Evolutionary conservation across 2,113 vertebrate species (phyloP).

Genomic region (Oceanodroma tethys): DNA sequence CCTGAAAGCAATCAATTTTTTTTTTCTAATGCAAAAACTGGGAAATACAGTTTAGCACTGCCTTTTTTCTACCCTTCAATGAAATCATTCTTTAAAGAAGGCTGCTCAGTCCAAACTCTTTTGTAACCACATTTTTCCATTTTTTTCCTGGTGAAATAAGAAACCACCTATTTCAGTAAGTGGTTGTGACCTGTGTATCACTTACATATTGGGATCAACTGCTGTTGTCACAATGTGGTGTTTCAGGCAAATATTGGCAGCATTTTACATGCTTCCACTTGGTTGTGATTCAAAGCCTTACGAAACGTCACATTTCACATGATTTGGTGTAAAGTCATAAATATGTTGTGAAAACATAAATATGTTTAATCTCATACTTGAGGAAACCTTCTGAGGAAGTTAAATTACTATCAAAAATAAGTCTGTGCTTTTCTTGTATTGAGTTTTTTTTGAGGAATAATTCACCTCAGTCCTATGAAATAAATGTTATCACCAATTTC

Average conservation of each 20-base stretch:
- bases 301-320: background rate
- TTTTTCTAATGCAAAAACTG: background rate
- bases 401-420: background rate
- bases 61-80: background rate
- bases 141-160: background rate
- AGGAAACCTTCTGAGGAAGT: background rate
- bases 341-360: background rate
- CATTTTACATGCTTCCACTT: background rate
- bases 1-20: background rate
- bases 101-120: background rate
- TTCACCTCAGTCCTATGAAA: background rate
- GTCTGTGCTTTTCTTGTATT: background rate
- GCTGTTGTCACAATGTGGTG: background rate
- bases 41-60: background rate
- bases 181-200: background rate
- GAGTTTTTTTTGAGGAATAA: background rate
- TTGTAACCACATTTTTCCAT: background rate
- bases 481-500: background rate
- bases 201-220: background rate
- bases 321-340: background rate
- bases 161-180: background rate
- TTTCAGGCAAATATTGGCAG: background rate
- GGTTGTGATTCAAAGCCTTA: background rate
- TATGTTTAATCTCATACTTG: background rate
- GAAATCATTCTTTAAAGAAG: background rate